Evolutionary conservation across 2,113 vertebrate species (phyloP), one percentile per base, ranked within the genome.

Genomic region (Anarrhichthys ocellatus): DNA sequence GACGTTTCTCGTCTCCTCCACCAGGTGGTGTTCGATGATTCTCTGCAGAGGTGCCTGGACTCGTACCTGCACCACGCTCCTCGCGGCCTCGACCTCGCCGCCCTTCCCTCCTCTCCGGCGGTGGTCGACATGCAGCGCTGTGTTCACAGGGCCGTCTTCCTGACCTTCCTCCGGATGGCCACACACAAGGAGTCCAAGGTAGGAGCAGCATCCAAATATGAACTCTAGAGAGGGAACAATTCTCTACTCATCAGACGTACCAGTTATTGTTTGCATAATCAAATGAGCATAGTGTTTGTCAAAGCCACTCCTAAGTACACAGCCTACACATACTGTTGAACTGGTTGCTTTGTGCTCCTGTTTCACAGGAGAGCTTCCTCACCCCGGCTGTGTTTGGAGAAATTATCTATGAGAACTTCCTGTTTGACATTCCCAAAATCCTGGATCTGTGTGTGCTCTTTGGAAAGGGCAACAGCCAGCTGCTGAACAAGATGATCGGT

Each of bases 101-200:
- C 87, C 0, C 66, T 90, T 56, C 93, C 96, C 5, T 90, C 92
- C 0, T 95, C 95, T 3, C 92, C 95, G 0, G 95, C 95, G 0
- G 95, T 97, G 66, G 90, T 89, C 0, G 94, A 97, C 40, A 86
- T 95, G 90, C 97, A 99, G 92, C 96, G 92, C 11, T 82, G 84
- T n/a, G 88, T 99, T 29, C 97, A 99, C 80, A 94, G 84, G 8
- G 91, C 88, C 0, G 85, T 99, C 79, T 99, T 99, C 90, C 93
- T 99, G 86, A 96, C 96, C 22, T 99, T 99, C 88, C 96, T 99
- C 64, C 95, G 98, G 48, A 99, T 99, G 97, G 97, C 98, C 65
- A 99, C 98, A 0, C 97, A 99, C 89, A 99, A 98, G 87, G 98
- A 99, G 89, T 99, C 98, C 80, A 99, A 98, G 96, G 98, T 99